phyloP scores from a whole-genome alignment of 2,113 vertebrate species.

The Mesoclemmys tuberculata region DNA sequence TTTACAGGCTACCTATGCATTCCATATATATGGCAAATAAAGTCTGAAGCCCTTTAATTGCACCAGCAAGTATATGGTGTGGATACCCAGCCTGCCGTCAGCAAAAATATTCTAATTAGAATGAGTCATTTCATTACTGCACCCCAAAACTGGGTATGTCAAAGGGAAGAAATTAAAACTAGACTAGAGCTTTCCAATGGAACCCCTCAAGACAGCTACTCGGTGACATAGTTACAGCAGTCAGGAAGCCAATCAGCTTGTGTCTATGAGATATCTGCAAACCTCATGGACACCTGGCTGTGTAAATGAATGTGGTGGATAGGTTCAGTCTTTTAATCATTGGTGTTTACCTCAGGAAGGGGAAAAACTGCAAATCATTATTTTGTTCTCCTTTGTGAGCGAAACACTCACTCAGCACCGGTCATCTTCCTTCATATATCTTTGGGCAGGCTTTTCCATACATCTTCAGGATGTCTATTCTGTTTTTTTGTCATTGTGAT shows the following conservation, averaged over 20 bases:
- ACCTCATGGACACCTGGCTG: conserved; percentile 72
- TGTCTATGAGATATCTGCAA: conserved; percentile 62
- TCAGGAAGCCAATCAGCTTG: conserved; percentile 59
- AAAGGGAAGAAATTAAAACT: conserved; percentile 61
- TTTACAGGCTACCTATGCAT: not conserved
- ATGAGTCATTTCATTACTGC: not conserved
- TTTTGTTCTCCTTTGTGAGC: not conserved
- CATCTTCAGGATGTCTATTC: not conserved
- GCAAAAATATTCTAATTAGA: conserved; percentile 42
- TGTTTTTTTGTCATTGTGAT: not conserved
- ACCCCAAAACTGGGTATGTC: not conserved
- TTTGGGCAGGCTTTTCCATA: not conserved
- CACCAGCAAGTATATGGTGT: not conserved
- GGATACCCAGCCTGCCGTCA: not conserved
- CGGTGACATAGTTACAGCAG: conserved; percentile 61
- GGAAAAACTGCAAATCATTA: conserved; percentile 8
- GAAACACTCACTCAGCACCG: not conserved
- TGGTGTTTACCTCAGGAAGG: conserved; percentile 37
- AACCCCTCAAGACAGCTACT: conserved; percentile 49
- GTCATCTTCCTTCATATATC: not conserved
- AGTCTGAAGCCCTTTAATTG: not conserved
- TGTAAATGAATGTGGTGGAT: conserved; percentile 65
- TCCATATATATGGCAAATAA: not conserved
- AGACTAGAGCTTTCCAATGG: not conserved
- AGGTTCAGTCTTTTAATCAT: conserved; percentile 61